Conservation (phyloP, 2,888 invertebrate species). For the Drosophila picticornis region DNA sequence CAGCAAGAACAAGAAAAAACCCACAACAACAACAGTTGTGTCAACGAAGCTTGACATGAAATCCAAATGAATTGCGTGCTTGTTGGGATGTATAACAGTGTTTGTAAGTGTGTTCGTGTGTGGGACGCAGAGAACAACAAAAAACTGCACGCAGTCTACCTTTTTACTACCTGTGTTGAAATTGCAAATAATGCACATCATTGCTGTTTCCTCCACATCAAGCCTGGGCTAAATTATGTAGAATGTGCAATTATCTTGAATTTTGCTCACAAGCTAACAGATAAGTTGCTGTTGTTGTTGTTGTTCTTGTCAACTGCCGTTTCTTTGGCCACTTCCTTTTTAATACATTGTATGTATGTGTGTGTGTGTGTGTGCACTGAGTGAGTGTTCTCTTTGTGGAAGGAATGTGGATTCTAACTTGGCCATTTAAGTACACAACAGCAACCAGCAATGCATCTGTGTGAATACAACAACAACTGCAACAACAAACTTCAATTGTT, state of each 20-base stretch:
- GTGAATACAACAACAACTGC: conserved; percentile 29
- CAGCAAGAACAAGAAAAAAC: conserved; percentile 27
- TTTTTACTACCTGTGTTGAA: conserved; percentile 33
- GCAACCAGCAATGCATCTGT: conserved; percentile 40
- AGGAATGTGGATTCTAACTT: conserved; percentile 81
- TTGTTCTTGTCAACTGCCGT: conserved; percentile 37
- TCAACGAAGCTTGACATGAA: conserved; percentile 50
- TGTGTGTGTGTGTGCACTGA: conserved; percentile 38
- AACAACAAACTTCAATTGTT: conserved; percentile 50
- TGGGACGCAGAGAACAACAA: conserved; percentile 40
- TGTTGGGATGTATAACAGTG: background rate
- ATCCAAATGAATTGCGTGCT: conserved; percentile 30
- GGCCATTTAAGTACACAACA: conserved; percentile 71
- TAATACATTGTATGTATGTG: conserved; percentile 39
- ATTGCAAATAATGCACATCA: conserved; percentile 62
- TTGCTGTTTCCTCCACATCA: conserved; percentile 39
- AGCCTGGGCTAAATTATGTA: conserved; percentile 53
- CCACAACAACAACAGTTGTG: conserved; percentile 27
- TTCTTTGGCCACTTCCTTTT: conserved; percentile 64
- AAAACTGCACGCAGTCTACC: conserved; percentile 49
- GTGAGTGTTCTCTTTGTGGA: conserved; percentile 59
- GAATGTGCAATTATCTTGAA: conserved; percentile 75
- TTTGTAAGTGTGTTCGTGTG: conserved; percentile 21
- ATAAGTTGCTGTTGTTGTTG: conserved; percentile 42
- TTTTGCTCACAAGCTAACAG: conserved; percentile 74